Base-by-base conservation (phyloP, 2,113 vertebrate species). In the Stigmatopora argus region DNA sequence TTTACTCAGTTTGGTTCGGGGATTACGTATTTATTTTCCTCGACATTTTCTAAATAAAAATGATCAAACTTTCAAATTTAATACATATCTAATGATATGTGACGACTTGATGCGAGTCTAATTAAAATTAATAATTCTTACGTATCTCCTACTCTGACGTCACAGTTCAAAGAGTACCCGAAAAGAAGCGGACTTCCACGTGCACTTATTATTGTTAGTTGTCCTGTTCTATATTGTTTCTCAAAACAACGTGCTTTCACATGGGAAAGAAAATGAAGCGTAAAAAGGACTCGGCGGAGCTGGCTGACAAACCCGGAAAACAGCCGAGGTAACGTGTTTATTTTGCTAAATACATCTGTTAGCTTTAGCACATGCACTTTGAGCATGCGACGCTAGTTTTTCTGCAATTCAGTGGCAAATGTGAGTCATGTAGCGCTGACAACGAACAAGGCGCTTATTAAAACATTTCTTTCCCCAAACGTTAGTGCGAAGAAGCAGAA, bases 251-350 rank as follows among this genome's bases (percentile, higher is more conserved):
- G 15, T 3, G 3, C 0, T 18, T 15, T 21, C 69, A 18, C 15
- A 88, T 88, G 88, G 87, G 74, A 19, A 90, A 85, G 69, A 79
- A 64, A 26, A 87, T 73, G 26, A 85, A 72, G 23, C 69, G 62
- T 8, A 81, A 82, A 74, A 51, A 67, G 10, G 57, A 71, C 21
- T 5, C 73, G 0, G 62, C 21, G 18, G 65, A 77, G 46, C 62
- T 70, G 66, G 61, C 1, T 1, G 65, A 34, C 14, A 82, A 70
- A 11, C n/a, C 53, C 3, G 76, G 68, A 41, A 73, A 72, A 18
- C 48, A 60, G 11, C 7, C 10, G 19, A 83, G 89, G 90, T 91
- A 85, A 76, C n/a, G 34, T 38, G 58, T 21, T 55, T 14, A 7
- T 61, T 61, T 35, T 21, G 38, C 1, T 47, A 2, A 23, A 45